Evolutionary conservation across 1,140 invertebrate genomes (phyloP), one percentile per base, ranked within the genome.

Genomic region (Heliconius eleuchia): DNA sequence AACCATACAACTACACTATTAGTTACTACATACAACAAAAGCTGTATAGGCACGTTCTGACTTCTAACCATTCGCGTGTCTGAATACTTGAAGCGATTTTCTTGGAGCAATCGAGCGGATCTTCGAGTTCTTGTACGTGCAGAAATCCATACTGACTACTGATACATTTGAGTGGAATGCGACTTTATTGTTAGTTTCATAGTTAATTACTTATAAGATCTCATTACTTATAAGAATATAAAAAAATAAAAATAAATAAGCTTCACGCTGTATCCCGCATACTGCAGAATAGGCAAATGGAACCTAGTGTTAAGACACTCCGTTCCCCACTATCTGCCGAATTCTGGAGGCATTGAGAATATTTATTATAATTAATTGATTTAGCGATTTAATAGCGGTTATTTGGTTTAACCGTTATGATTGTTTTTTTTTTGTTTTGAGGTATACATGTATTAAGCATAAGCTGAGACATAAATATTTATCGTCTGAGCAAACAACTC

Each of bases 61-160:
- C 39, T 76, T 71, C 37, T 42, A 70, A 7, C 39, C 57, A 27
- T 50, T 76, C 37, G 75, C 37, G 75, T 76, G 75, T 76, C 30
- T 60, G 60, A 76, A 71, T 27, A 70, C 75, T 76, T 71, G 70
- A 76, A 55, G 70, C 60, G 75, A 76, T 76, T 70, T 76, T 76
- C 74, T 76, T 70, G 57, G 66, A 39, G 19, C 57, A 70, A 52
- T 71, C 75, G 60, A 76, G 75, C 75, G 75, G 39, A 71, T 76
- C 75, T 11, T 16, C 75, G 13, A 71, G 60, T 27, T 75, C 74
- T 75, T 57, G 52, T 66, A 75, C 74, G 55, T 75, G 52, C 42
- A 75, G 27, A 75, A 46, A 75, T 75, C 60, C 27, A 9, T 18
- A 66, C 13, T 23, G 55, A 37, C 34, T 66, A 66, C 27, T 66